Percentiles rank a stretch among this genome's conserved stretches.
These are phyloP conservation scores for Scotopteryx bipunctaria DNA, from an alignment of 2,888 invertebrate genomes.

Conservation along the genomic window DNA sequence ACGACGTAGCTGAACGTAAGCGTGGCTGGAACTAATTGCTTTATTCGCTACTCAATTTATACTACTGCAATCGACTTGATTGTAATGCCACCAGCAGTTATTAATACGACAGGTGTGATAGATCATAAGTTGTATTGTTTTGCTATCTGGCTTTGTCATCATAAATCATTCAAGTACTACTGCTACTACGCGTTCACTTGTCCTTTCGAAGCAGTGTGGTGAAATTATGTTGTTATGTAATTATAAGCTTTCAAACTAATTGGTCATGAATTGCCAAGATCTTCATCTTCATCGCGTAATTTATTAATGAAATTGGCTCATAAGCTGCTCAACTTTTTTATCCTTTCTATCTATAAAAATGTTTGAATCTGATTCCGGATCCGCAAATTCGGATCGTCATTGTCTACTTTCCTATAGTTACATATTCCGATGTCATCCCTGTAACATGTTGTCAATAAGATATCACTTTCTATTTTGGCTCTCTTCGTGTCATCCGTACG, in stretches of 20 bases:
- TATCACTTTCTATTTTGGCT: slow-evolving; percentile 63
- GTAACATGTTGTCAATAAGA: slow-evolving; percentile 52
- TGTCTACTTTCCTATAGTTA: slow-evolving; percentile 40
- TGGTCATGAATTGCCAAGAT: too few species aligned
- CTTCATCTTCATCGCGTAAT: too few species aligned
- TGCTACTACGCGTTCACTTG: too few species aligned
- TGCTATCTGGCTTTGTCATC: slow-evolving; percentile 1
- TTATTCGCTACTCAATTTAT: slow-evolving; percentile 30
- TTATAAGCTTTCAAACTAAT: too few species aligned
- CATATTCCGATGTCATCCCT: slow-evolving; percentile 51
- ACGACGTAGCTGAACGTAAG: slow-evolving; percentile 36
- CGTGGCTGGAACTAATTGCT: slow-evolving; percentile 27
- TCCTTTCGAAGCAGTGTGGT: too few species aligned
- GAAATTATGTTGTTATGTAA: too few species aligned
- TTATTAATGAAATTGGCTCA: too few species aligned
- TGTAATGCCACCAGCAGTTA: slow-evolving; percentile 13
- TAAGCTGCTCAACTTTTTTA: too few species aligned
- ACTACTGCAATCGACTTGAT: slow-evolving; percentile 19
- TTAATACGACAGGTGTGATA: slow-evolving; percentile 6
- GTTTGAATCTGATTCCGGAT: slow-evolving; percentile 13
- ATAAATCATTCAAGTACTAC: neutral
- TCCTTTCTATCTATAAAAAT: too few species aligned
- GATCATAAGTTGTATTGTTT: slow-evolving; percentile 4
- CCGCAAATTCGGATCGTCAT: too few species aligned
- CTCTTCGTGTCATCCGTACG: slow-evolving; percentile 58